phyloP scores from a whole-genome alignment of 2,888 invertebrate genomes.

The Rutpela maculata region DNA sequence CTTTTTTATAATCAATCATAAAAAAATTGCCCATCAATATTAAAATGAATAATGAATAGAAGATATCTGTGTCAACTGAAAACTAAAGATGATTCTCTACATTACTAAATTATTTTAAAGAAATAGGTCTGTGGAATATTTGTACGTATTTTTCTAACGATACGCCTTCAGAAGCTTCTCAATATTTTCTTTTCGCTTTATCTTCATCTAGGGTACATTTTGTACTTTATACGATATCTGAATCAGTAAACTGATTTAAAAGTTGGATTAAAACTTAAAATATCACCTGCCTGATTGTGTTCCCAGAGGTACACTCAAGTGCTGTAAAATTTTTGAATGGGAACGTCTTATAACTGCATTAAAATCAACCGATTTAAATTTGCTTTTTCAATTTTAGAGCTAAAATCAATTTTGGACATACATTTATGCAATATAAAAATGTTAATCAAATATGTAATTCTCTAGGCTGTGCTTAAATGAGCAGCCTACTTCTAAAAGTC shows the following conservation, averaged over 20 bases:
- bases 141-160: neutral
- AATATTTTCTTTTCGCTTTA: neutral
- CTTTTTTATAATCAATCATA: too few relatives aligned
- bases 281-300: constrained; percentile 5
- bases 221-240: constrained; percentile 9
- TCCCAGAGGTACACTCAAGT: neutral
- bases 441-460: too few relatives aligned
- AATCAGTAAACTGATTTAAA: constrained; percentile 17
- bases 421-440: neutral
- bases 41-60: too few relatives aligned
- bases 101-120: too few relatives aligned
- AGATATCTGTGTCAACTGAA: too few relatives aligned
- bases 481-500: too few relatives aligned
- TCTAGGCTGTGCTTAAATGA: too few relatives aligned
- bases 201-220: constrained; percentile 21
- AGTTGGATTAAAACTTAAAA: constrained; percentile 25
- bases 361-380: neutral
- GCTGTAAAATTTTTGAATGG: constrained; percentile 2
- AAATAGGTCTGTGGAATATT: too few relatives aligned
- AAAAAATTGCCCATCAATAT: too few relatives aligned
- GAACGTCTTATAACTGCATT: neutral
- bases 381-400: neutral
- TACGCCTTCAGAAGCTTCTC: neutral
- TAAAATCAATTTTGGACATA: neutral
- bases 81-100: too few relatives aligned